A percentile compares a stretch with the other conserved stretches of the same genome.
Evolutionary conservation across 2,888 invertebrate species (phyloP).

Genomic region (Trichogramma evanescens): DNA sequence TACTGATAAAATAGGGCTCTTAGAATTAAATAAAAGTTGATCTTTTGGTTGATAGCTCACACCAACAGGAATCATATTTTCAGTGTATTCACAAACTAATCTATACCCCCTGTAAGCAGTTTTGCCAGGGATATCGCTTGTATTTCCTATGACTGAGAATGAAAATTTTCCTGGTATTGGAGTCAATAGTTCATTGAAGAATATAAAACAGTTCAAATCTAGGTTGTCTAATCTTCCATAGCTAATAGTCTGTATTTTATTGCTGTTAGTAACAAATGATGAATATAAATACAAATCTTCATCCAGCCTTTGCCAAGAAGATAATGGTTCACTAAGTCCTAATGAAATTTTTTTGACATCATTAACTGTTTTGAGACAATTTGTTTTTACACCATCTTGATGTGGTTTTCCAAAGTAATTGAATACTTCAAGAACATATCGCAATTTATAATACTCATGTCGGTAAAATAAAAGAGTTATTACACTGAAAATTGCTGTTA

Average conservation of each 20-base stretch:
- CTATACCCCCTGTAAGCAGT: slow-evolving; percentile 52
- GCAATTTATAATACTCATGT: slow-evolving; percentile 75
- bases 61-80: slow-evolving; percentile 34
- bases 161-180: slow-evolving; percentile 52
- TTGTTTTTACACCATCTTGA: slow-evolving; percentile 51
- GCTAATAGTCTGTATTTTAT: slow-evolving; percentile 57
- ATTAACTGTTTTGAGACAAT: slow-evolving; percentile 40
- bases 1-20: slow-evolving; percentile 30
- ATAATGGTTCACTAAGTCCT: slow-evolving; percentile 55
- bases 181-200: slow-evolving; percentile 55
- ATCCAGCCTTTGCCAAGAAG: slow-evolving; percentile 61
- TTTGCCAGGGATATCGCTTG: slow-evolving; percentile 47
- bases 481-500: slow-evolving; percentile 67
- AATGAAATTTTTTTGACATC: slow-evolving; percentile 18
- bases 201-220: slow-evolving; percentile 62
- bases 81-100: slow-evolving; percentile 44
- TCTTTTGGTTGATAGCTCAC: slow-evolving; percentile 32
- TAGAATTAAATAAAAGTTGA: slow-evolving; percentile 16
- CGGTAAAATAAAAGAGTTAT: slow-evolving; percentile 72
- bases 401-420: slow-evolving; percentile 76
- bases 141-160: slow-evolving; percentile 27
- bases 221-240: slow-evolving; percentile 55
- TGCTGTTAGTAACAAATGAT: slow-evolving; percentile 56
- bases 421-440: slow-evolving; percentile 77
- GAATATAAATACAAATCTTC: slow-evolving; percentile 62